Percentiles rank a stretch among this genome's conserved stretches.
phyloP scores from a whole-genome alignment of 35 echinoderm and acorn worm genomes.

The Ophiothrix spiculata region DNA sequence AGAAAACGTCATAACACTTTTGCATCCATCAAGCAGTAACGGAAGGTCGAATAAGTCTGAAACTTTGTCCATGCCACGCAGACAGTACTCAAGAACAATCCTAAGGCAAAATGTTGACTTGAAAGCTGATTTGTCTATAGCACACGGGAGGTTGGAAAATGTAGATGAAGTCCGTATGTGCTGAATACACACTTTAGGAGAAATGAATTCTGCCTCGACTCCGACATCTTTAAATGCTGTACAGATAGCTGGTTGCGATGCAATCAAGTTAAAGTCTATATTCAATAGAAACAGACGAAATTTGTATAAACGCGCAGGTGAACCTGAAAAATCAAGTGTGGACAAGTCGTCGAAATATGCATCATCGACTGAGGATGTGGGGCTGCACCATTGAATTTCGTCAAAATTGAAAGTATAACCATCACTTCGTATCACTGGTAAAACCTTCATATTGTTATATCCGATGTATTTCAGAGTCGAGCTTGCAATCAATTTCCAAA shows the following conservation, averaged over 20 bases:
- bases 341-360: constrained; percentile 29
- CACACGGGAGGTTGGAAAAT: not conserved
- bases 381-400: not conserved
- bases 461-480: not conserved
- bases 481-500: not conserved
- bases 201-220: not conserved
- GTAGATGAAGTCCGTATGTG: not conserved
- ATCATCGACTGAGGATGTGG: not conserved
- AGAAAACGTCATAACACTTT: not conserved
- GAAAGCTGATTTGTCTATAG: not conserved
- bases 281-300: not conserved
- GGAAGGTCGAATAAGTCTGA: not conserved
- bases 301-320: not conserved
- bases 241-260: not conserved
- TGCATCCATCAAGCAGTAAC: not conserved
- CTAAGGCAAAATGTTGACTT: not conserved
- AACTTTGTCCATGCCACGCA: not conserved
- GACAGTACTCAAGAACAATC: constrained; percentile 11
- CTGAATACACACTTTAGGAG: not conserved
- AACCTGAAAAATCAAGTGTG: not conserved
- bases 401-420: not conserved
- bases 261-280: constrained; percentile 14
- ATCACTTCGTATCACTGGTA: not conserved
- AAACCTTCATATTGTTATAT: constrained; percentile 2
- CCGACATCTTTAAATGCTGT: not conserved